Conservation (phyloP, 2,113 vertebrate genomes). For the Cinclus mexicanus region DNA sequence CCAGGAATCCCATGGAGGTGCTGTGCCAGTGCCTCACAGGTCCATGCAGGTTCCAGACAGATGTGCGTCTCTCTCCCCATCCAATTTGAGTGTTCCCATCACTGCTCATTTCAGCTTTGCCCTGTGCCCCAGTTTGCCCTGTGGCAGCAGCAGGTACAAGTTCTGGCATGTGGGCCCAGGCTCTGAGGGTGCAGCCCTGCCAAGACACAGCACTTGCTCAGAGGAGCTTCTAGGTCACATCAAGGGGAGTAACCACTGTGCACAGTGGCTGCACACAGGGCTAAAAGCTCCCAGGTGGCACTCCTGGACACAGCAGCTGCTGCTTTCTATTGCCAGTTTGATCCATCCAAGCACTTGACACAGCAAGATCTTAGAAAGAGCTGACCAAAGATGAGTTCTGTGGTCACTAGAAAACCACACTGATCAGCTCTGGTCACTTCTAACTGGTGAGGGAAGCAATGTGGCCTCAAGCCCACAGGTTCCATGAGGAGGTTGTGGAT, state of each 20-base stretch:
- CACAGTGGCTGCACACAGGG: neutral
- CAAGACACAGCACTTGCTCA: neutral
- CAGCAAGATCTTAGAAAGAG: neutral
- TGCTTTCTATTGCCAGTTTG: neutral
- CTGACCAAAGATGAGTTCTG: neutral
- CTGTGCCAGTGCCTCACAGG: neutral
- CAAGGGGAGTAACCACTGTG: neutral
- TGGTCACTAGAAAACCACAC: neutral
- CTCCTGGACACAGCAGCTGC: neutral
- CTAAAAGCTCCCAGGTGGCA: neutral
- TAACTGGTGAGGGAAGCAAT: neutral
- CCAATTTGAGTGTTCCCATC: neutral
- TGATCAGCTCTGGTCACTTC: neutral
- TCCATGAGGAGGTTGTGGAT: neutral
- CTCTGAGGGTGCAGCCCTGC: neutral
- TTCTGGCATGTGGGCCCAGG: neutral
- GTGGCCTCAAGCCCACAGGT: neutral
- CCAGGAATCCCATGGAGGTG: neutral
- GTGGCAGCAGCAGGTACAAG: neutral
- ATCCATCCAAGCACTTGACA: neutral
- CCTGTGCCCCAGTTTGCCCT: neutral
- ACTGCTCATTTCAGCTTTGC: neutral
- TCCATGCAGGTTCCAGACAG: neutral
- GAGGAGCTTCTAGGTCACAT: neutral
- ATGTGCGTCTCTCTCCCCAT: neutral